Evolutionary conservation across 2,113 vertebrate genomes (phyloP).

Genomic region (Ceratotherium simum): DNA sequence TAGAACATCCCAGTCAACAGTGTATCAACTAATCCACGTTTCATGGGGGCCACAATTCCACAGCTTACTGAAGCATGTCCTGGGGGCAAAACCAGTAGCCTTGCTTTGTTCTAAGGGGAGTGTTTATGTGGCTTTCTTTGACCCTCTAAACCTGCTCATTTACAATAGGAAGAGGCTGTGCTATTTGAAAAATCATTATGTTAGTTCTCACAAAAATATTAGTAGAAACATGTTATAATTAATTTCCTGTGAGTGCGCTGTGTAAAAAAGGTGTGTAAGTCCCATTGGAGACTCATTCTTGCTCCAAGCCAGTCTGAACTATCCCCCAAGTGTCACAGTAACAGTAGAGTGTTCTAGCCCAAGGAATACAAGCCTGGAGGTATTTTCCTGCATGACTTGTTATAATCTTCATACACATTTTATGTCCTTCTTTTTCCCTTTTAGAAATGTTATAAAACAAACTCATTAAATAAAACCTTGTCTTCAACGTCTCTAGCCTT

Average conservation of each 20-base stretch:
- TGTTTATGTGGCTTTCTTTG: not conserved
- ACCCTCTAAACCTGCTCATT: not conserved
- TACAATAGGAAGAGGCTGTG: not conserved
- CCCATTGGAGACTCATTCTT: not conserved
- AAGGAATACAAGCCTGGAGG: not conserved
- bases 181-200: not conserved
- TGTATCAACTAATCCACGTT: not conserved
- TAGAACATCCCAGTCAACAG: not conserved
- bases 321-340: not conserved
- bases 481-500: not conserved
- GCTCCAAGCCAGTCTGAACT: not conserved
- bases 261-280: not conserved
- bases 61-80: not conserved
- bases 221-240: not conserved
- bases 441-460: conserved; percentile 40
- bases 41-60: not conserved
- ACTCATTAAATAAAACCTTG: not conserved
- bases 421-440: not conserved
- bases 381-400: not conserved
- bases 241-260: not conserved
- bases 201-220: not conserved
- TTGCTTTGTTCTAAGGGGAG: not conserved
- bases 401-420: not conserved
- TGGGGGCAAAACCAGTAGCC: not conserved
- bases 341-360: not conserved